Evolutionary conservation across 2,797 vertebrate species (phyloP).

Genomic region (Ateles fusciceps): DNA sequence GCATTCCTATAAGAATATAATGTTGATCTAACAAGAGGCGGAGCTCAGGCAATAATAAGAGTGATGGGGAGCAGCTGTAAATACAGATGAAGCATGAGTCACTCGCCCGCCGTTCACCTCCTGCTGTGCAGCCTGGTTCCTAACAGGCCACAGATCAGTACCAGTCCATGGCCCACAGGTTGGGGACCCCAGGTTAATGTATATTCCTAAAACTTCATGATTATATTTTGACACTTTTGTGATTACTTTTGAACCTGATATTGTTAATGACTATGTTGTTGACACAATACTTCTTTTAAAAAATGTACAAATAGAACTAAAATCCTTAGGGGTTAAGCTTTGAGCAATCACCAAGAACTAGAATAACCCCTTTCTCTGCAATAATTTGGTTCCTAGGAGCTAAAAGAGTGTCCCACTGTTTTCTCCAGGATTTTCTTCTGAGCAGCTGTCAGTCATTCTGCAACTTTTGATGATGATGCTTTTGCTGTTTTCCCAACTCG

Average conservation of each 20-base stretch:
- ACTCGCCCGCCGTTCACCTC: not conserved
- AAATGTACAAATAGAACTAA: not conserved
- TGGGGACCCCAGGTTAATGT: not conserved
- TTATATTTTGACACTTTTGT: not conserved
- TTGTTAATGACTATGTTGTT: not conserved
- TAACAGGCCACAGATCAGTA: not conserved
- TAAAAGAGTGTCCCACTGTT: not conserved
- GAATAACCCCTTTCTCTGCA: not conserved
- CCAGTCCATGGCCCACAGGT: not conserved
- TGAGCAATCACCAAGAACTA: not conserved
- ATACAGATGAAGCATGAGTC: not conserved
- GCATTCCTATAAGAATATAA: not conserved
- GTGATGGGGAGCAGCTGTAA: not conserved
- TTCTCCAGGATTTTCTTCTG: not conserved
- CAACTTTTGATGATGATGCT: not conserved
- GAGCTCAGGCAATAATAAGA: not conserved
- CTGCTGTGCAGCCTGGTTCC: not conserved
- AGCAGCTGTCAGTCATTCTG: not conserved
- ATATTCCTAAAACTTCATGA: not conserved
- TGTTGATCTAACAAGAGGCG: not conserved
- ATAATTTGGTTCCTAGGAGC: not conserved
- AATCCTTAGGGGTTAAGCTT: not conserved
- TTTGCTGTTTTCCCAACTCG: not conserved
- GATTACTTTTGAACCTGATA: not conserved
- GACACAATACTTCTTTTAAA: not conserved